Base-by-base conservation (phyloP, 2,888 invertebrate genomes). In the Proisotoma minuta region DNA sequence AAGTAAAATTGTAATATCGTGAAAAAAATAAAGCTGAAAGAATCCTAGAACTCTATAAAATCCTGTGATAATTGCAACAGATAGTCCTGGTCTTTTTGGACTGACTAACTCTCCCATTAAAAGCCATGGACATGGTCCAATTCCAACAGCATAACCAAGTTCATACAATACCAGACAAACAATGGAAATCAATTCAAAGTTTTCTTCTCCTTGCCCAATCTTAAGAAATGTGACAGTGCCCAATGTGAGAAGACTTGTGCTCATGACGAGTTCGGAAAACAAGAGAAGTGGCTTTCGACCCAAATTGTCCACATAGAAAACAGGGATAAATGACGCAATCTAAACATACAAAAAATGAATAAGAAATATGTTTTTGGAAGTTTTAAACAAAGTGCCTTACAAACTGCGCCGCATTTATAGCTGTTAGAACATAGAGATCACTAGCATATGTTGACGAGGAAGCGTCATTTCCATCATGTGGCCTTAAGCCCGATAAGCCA, bases 261-360 rank as follows among this genome's bases (percentile, higher is more conserved):
- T 24, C 50, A 50, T 50, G 8, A 50, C 23, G 4, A 50, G 23
- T 23, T 50, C 50, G n/a, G 50, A 50, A 50, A 50, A 5, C 4
- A 50, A 22, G 26, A 50, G 50, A 50, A 50, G 50, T 8, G 22
- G 50, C n/a, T 24, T 20, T 5, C 50, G 50, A 24, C 50, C 50
- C 4, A 50, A 12, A 3, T 22, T 4, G 23, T 50, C 50, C 23
- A 50, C 50, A 23, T 22, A 50, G 22, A 50, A 23, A 4, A 50
- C 50, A 3, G 50, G 50, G 23, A 50, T n/a, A 8, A 50, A 22
- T 4, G 50, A 50, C 3, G 22, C 12, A 18, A 50, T 50, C 50
- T 50, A 24, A 15, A 43, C 15, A 43, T 5, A 43, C n/a, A n/a
- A n/a, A n/a, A n/a, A n/a, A n/a, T n/a, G n/a, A n/a, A n/a, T n/a